These are phyloP conservation scores for Clamator glandarius DNA, from an alignment of 2,797 vertebrate genomes.

Conservation along the genomic window DNA sequence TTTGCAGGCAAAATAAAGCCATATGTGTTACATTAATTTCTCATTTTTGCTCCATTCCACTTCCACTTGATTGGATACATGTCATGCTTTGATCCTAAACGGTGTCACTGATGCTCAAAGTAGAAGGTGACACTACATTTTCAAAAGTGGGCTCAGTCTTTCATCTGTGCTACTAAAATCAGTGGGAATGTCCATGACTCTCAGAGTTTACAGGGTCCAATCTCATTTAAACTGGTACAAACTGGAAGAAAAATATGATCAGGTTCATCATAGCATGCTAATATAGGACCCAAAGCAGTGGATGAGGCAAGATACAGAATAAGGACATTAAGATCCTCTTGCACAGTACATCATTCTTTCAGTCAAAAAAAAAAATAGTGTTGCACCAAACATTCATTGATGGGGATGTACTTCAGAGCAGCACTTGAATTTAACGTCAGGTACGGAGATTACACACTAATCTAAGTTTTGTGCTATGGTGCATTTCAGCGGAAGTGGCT, in stretches of 20 bases:
- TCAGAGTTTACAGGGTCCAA: neutral
- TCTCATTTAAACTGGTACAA: neutral
- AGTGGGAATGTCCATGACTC: neutral
- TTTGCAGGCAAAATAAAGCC: conserved; percentile 68
- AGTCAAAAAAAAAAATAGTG: neutral
- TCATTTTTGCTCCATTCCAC: conserved; percentile 9
- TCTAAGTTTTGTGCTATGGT: neutral
- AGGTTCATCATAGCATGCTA: neutral
- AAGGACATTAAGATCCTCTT: neutral
- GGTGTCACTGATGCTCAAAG: neutral
- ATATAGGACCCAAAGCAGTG: neutral
- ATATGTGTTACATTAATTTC: conserved; percentile 62
- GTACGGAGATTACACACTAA: neutral
- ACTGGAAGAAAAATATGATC: neutral
- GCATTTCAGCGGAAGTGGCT: neutral
- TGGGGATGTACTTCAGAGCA: neutral
- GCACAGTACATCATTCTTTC: neutral
- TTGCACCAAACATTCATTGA: neutral
- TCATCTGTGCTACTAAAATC: neutral
- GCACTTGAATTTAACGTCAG: neutral
- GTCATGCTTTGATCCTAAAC: neutral
- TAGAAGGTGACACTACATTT: neutral
- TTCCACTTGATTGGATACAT: neutral
- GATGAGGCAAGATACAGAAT: neutral
- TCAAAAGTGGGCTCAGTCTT: neutral